Evolutionary conservation across 2,113 vertebrate genomes (phyloP).

Genomic region (Apaloderma vittatum): DNA sequence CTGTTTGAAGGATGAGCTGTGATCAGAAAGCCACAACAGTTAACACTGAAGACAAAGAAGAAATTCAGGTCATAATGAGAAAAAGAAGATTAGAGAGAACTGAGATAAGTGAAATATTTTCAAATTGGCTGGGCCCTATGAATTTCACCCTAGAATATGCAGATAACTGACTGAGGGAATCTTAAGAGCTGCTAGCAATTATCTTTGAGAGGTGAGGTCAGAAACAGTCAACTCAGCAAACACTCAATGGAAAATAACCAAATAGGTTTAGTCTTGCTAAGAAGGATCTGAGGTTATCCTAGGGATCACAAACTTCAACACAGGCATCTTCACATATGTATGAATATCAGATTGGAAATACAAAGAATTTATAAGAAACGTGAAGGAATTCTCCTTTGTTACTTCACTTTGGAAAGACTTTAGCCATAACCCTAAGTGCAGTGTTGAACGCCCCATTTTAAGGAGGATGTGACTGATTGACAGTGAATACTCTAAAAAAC

Average conservation of each 20-base stretch:
- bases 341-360: neutral
- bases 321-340: neutral
- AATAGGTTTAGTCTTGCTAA: neutral
- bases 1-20: neutral
- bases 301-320: neutral
- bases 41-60: neutral
- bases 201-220: neutral
- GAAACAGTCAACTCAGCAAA: neutral
- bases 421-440: neutral
- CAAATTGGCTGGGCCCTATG: neutral
- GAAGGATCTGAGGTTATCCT: neutral
- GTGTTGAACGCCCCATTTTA: neutral
- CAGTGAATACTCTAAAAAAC: neutral
- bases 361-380: neutral
- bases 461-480: accelerated
- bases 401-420: neutral
- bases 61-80: neutral
- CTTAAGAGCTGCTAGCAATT: neutral
- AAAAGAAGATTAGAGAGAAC: neutral
- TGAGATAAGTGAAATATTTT: neutral
- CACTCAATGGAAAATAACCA: neutral
- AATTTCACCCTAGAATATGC: neutral
- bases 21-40: neutral
- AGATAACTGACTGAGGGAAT: neutral
- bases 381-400: neutral